Evolutionary conservation across 2,113 vertebrate genomes (phyloP).

Genomic region (Pungitius pungitius): DNA sequence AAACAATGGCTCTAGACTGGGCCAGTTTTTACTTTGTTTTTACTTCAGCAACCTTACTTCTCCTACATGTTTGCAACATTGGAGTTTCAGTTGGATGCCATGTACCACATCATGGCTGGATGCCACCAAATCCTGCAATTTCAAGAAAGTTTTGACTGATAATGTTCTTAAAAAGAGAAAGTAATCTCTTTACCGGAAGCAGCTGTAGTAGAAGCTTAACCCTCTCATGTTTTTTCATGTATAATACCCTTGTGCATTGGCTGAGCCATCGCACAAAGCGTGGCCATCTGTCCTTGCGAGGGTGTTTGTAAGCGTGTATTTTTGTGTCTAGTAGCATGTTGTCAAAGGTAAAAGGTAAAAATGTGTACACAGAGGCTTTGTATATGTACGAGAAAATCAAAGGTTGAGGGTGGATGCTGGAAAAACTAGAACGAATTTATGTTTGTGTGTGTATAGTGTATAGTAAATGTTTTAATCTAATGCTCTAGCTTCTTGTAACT

Average conservation of each 20-base stretch:
- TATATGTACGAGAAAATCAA: conserved; percentile 24
- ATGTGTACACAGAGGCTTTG: conserved; percentile 9
- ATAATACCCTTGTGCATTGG: conserved; percentile 78
- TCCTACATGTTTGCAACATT: too few relatives aligned
- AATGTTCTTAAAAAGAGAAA: conserved; percentile 6
- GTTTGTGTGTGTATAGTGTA: not conserved
- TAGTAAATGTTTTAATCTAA: conserved; percentile 13
- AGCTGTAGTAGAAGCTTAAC: conserved; percentile 65
- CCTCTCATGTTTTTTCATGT: conserved; percentile 68
- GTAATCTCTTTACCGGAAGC: conserved; percentile 34
- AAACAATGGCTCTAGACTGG: too few relatives aligned
- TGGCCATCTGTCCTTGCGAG: conserved; percentile 71
- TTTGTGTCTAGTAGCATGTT: conserved; percentile 24
- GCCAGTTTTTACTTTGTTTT: too few relatives aligned
- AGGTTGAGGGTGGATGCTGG: conserved; percentile 2
- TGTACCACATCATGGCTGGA: too few relatives aligned
- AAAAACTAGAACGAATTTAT: not conserved
- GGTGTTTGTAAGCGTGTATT: conserved; percentile 2
- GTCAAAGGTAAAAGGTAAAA: not conserved
- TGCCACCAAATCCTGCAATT: too few relatives aligned
- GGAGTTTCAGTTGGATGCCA: too few relatives aligned
- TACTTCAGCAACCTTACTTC: too few relatives aligned
- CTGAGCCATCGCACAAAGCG: conserved; percentile 66
- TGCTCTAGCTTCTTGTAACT: conserved; percentile 19
- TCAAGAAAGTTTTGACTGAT: not conserved